Conservation (phyloP, 2,888 invertebrate species). For the Abrostola triplasia region DNA sequence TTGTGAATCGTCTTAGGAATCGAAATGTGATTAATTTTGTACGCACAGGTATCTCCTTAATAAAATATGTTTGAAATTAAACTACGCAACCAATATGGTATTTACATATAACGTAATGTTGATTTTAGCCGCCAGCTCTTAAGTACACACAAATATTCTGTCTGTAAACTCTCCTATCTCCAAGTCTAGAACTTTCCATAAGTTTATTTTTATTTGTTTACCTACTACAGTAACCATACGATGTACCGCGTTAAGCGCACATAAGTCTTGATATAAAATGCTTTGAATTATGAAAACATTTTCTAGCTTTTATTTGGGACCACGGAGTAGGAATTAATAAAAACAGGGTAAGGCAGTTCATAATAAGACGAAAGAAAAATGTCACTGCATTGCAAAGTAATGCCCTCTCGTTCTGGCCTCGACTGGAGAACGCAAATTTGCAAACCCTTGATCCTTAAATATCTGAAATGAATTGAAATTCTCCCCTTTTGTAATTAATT, state of each 20-base stretch:
- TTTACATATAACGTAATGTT: too few species aligned
- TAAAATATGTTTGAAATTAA: too few species aligned
- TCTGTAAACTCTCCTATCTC: too few species aligned
- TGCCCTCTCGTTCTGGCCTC: constrained; percentile 69
- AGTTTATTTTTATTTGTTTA: too few species aligned
- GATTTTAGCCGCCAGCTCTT: too few species aligned
- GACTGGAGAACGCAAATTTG: constrained; percentile 52
- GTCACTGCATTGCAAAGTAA: constrained; percentile 81
- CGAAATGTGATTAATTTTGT: too few species aligned
- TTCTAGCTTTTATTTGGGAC: constrained; percentile 72
- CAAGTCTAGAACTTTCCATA: too few species aligned
- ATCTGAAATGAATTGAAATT: constrained; percentile 30
- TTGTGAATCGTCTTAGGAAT: too few species aligned
- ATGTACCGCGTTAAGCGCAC: constrained; percentile 14
- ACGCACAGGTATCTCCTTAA: too few species aligned
- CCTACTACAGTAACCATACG: not conserved
- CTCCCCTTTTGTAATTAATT: constrained; percentile 16
- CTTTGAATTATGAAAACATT: constrained; percentile 65
- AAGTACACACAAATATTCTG: too few species aligned
- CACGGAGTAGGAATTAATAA: constrained; percentile 78
- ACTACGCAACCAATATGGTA: too few species aligned
- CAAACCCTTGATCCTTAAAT: constrained; percentile 45
- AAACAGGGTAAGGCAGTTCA: constrained; percentile 77
- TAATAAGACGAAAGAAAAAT: constrained; percentile 86
- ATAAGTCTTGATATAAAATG: constrained; percentile 37